phyloP scores from a whole-genome alignment of 35 echinoderm and acorn worm genomes.

The Apostichopus californicus region DNA sequence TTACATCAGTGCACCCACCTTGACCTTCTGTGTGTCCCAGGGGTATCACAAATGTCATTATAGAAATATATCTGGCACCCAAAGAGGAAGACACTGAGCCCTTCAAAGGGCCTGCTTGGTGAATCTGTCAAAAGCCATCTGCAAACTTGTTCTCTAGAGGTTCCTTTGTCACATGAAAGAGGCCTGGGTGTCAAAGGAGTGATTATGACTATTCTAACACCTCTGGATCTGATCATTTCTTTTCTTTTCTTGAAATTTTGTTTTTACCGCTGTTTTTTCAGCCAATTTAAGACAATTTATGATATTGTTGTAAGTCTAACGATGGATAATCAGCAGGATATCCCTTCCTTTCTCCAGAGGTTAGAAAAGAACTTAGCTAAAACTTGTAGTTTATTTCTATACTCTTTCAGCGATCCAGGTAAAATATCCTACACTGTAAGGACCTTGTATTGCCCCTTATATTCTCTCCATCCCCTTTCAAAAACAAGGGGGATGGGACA shows the following conservation, averaged over 20 bases:
- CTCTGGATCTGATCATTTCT: slow-evolving; percentile 9
- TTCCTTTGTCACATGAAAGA: not conserved
- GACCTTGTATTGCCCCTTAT: too few relatives aligned
- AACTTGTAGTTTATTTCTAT: too few relatives aligned
- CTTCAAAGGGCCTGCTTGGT: not conserved
- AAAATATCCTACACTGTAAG: too few relatives aligned
- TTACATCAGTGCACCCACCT: not conserved
- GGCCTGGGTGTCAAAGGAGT: slow-evolving; percentile 17
- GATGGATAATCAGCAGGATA: slow-evolving; percentile 26
- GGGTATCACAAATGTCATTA: slow-evolving; percentile 23
- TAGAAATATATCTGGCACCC: not conserved
- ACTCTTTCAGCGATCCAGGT: too few relatives aligned
- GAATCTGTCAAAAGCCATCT: not conserved
- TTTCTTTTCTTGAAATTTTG: not conserved
- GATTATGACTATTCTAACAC: slow-evolving; percentile 16
- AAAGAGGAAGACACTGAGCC: not conserved
- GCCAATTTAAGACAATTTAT: slow-evolving; percentile 20
- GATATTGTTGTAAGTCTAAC: not conserved
- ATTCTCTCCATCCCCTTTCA: too few relatives aligned
- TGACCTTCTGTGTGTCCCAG: not conserved
- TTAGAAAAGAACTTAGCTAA: too few relatives aligned
- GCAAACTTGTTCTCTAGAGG: slow-evolving; percentile 23
- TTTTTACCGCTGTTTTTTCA: slow-evolving; percentile 16
- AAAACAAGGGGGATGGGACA: too few relatives aligned
- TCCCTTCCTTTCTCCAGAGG: not conserved